These are phyloP conservation scores for Euglossa dilemma DNA, from an alignment of 1,140 invertebrate species.

Conservation along the genomic window DNA sequence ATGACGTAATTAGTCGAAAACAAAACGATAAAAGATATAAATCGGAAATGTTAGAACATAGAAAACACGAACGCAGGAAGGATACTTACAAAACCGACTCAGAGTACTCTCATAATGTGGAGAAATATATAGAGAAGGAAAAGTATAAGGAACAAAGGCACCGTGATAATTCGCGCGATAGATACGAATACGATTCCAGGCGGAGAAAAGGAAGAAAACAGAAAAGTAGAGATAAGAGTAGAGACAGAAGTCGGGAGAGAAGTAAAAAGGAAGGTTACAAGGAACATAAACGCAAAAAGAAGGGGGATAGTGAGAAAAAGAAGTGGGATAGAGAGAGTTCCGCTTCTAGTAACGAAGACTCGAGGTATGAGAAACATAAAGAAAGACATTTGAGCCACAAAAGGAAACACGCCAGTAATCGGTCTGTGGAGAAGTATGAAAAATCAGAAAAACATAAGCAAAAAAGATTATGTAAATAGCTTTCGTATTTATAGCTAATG, in stretches of 20 bases:
- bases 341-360: constrained; percentile 12
- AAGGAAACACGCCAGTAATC: constrained; percentile 46
- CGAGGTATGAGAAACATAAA: background rate
- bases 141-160: constrained; percentile 17
- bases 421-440: constrained; percentile 40
- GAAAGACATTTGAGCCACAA: constrained; percentile 30
- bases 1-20: constrained; percentile 27
- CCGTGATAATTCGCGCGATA: background rate
- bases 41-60: constrained; percentile 30
- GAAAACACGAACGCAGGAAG: constrained; percentile 55
- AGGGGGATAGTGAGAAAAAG: constrained; percentile 33
- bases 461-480: constrained; percentile 33
- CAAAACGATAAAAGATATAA: constrained; percentile 22
- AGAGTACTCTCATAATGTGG: background rate
- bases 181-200: constrained; percentile 1
- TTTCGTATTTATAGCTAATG: background rate
- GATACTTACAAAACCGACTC: background rate
- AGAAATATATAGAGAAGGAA: constrained; percentile 15
- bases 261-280: constrained; percentile 44
- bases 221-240: constrained; percentile 52
- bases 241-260: constrained; percentile 38
- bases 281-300: constrained; percentile 43
- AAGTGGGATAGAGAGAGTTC: constrained; percentile 24
- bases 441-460: constrained; percentile 32
- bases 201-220: constrained; percentile 32